These are phyloP conservation scores for Eutolmus rufibarbis DNA, from an alignment of 2,888 invertebrate genomes.

Conservation along the genomic window DNA sequence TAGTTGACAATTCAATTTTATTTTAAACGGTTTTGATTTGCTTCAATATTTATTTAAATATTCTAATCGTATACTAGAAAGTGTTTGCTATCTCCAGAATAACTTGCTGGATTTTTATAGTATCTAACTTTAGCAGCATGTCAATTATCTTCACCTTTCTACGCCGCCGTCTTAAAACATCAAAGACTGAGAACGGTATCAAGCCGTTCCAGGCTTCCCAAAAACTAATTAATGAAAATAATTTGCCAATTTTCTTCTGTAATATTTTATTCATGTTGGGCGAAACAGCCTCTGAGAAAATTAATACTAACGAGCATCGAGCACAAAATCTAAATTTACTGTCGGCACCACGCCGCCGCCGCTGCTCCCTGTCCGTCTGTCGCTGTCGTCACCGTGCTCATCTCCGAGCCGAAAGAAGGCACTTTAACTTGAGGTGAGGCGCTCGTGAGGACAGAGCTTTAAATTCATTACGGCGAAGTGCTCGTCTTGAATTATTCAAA, in stretches of 20 bases:
- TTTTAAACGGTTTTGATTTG: too few relatives aligned
- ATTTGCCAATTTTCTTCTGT: neutral
- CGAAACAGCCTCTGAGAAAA: neutral
- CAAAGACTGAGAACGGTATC: neutral
- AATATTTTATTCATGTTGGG: neutral
- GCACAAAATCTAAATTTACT: neutral
- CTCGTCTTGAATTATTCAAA: constrained; percentile 22
- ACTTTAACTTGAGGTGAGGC: neutral
- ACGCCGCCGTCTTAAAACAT: neutral
- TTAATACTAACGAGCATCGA: neutral
- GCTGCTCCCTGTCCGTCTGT: neutral
- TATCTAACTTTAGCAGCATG: too few relatives aligned
- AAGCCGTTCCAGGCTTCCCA: neutral
- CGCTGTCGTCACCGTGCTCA: neutral
- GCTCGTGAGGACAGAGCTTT: neutral
- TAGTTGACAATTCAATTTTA: too few relatives aligned
- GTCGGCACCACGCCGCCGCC: neutral
- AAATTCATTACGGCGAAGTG: constrained; percentile 28
- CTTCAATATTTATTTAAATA: too few relatives aligned
- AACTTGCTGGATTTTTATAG: too few relatives aligned
- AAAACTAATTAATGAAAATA: neutral
- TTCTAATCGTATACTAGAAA: too few relatives aligned
- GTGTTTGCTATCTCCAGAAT: too few relatives aligned
- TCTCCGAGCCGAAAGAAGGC: neutral
- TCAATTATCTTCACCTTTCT: too few relatives aligned